A percentile compares a stretch with the other conserved stretches of the same genome.
Evolutionary conservation across 2,113 vertebrate species (phyloP).

Genomic region (Trogon surrucura): DNA sequence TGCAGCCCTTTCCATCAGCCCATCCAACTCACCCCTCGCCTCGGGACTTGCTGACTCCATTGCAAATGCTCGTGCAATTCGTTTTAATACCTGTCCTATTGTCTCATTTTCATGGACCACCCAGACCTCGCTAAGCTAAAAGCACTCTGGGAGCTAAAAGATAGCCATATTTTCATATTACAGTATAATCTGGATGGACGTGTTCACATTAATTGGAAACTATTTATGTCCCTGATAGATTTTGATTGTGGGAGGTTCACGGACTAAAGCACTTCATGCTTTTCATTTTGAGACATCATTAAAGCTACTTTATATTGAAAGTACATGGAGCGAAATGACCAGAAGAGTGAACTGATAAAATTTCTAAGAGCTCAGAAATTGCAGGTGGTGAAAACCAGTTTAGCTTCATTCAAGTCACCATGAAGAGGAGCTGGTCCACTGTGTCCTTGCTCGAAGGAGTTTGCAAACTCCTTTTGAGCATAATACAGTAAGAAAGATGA

Average conservation of each 20-base stretch:
- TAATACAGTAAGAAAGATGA: background rate
- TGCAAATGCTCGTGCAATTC: background rate
- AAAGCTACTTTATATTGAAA: background rate
- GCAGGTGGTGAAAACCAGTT: background rate
- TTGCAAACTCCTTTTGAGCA: background rate
- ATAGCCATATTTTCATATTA: background rate
- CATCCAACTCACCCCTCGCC: background rate
- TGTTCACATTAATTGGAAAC: background rate
- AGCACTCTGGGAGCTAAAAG: background rate
- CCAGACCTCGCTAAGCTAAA: background rate
- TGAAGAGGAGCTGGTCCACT: background rate
- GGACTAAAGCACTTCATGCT: background rate
- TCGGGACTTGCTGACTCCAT: background rate
- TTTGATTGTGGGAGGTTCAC: background rate
- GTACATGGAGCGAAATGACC: background rate
- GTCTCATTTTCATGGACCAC: background rate
- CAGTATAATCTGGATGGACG: background rate
- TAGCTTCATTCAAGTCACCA: background rate
- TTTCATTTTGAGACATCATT: background rate
- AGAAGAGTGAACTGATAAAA: background rate
- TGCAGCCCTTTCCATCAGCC: slow-evolving; percentile 26
- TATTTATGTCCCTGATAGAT: background rate
- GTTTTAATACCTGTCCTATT: background rate
- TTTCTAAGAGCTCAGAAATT: background rate
- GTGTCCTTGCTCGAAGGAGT: background rate